Evolutionary conservation across 2,797 vertebrate genomes (phyloP).

Genomic region (Coracias cyanogaster): DNA sequence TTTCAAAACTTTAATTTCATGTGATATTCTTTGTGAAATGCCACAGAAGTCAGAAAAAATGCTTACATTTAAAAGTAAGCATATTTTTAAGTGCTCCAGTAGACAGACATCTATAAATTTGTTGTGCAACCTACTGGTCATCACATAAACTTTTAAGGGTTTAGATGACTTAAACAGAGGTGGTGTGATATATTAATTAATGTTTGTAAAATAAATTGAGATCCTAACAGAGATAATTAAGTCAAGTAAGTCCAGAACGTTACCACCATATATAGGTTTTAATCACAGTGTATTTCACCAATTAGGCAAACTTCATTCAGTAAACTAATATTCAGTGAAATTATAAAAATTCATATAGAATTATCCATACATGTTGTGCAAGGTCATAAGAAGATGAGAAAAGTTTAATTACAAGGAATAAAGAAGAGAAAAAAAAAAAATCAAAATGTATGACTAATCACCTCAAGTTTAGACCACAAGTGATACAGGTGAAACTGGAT

Average conservation of each 20-base stretch:
- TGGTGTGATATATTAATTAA: constrained; percentile 40
- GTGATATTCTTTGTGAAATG: not conserved
- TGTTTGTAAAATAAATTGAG: constrained; percentile 38
- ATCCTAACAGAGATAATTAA: constrained; percentile 15
- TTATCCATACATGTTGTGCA: not conserved
- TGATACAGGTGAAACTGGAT: not conserved
- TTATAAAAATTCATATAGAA: not conserved
- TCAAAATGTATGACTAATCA: not conserved
- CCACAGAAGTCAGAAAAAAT: not conserved
- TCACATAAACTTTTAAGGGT: not conserved
- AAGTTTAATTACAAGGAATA: not conserved
- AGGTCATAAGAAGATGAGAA: not conserved
- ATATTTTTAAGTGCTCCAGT: not conserved
- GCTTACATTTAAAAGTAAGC: not conserved
- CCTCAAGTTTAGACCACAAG: not conserved
- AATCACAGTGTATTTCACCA: not conserved
- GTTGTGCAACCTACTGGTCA: not conserved
- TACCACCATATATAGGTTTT: not conserved
- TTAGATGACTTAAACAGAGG: not conserved
- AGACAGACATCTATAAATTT: not conserved
- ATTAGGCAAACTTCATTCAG: not conserved
- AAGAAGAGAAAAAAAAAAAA: not conserved
- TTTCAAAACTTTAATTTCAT: not conserved
- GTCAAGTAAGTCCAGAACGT: constrained; percentile 14
- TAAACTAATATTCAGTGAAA: not conserved